A percentile compares a stretch with the other conserved stretches of the same genome.
Conservation (phyloP, 2,113 vertebrate genomes). For the Noctilio leporinus region DNA sequence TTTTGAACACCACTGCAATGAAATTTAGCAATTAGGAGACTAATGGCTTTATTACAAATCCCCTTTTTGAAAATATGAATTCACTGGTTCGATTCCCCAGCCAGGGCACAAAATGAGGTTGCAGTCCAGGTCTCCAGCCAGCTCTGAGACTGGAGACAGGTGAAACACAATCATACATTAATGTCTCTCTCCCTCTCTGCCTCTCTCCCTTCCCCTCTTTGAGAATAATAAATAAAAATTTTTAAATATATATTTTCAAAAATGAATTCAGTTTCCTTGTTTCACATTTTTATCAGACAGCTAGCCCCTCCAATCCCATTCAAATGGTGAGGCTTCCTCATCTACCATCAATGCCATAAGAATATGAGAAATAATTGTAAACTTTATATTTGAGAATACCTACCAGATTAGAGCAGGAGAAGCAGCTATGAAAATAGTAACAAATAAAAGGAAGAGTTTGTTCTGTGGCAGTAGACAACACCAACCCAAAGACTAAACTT, state of each 20-base stretch:
- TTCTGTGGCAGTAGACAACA: neutral
- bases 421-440: neutral
- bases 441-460: neutral
- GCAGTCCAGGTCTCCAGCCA: too few relatives aligned
- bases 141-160: too few relatives aligned
- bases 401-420: neutral
- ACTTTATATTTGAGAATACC: neutral
- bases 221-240: too few relatives aligned
- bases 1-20: slow-evolving; percentile 5
- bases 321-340: neutral
- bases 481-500: neutral
- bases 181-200: too few relatives aligned
- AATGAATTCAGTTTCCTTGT: neutral
- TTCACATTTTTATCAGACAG: neutral
- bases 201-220: too few relatives aligned
- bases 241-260: too few relatives aligned
- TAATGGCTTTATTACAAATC: neutral
- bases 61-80: neutral
- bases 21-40: neutral
- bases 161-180: too few relatives aligned
- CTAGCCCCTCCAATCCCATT: neutral
- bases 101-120: too few relatives aligned
- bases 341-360: neutral
- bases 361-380: neutral
- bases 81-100: too few relatives aligned